phyloP scores from a whole-genome alignment of 2,797 vertebrate genomes.

The Poecilia wingei region DNA sequence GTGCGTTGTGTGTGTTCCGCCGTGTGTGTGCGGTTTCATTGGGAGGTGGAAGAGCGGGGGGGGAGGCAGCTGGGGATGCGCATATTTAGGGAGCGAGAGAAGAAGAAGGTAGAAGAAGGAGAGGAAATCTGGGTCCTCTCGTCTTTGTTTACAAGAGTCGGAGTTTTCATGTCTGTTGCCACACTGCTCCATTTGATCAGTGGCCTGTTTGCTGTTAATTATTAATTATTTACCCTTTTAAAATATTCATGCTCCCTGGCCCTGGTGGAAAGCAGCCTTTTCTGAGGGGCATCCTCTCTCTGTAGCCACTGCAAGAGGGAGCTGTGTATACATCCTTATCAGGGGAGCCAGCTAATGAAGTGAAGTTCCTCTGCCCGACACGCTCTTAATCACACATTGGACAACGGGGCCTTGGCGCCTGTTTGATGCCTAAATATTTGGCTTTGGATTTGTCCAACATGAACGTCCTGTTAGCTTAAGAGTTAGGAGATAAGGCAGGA shows the following conservation, averaged over 20 bases:
- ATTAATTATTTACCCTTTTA: conserved; percentile 83
- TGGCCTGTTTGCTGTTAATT: conserved; percentile 82
- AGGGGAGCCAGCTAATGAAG: conserved; percentile 59
- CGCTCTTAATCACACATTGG: conserved; percentile 18
- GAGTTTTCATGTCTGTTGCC: conserved; percentile 76
- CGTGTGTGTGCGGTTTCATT: conserved; percentile 48
- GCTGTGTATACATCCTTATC: conserved; percentile 70
- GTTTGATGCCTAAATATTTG: conserved; percentile 67
- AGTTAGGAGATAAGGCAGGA: conserved; percentile 38
- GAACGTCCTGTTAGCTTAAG: conserved; percentile 27
- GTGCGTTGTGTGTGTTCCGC: conserved; percentile 48
- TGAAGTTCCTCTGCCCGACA: conserved; percentile 26
- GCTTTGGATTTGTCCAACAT: conserved; percentile 44
- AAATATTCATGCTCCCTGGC: conserved; percentile 79
- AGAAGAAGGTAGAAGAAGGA: conserved; percentile 56
- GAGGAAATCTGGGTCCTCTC: conserved; percentile 74
- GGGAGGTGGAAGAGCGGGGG: neutral
- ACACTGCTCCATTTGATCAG: conserved; percentile 80
- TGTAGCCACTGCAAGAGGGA: conserved; percentile 70
- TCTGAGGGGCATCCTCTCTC: conserved; percentile 63
- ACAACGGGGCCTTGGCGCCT: conserved; percentile 15
- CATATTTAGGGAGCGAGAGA: conserved; percentile 73
- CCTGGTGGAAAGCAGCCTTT: conserved; percentile 60
- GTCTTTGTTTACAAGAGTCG: conserved; percentile 79
- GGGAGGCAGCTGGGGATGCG: conserved; percentile 60